phyloP scores from a whole-genome alignment of 2,113 vertebrate genomes.

The Electrona antarctica region DNA sequence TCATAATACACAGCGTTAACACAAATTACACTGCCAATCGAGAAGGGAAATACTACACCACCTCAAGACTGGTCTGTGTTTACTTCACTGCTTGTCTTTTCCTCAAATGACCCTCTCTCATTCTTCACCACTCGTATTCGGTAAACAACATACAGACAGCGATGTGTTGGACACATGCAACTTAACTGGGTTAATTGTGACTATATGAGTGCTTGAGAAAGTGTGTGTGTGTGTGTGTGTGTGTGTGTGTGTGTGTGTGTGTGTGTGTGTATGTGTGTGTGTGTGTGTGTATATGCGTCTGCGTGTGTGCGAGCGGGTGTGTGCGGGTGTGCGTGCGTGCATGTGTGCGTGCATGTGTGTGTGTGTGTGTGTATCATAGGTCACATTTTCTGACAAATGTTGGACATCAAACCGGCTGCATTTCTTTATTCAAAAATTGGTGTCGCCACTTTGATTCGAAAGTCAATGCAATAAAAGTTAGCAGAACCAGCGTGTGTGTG shows the following conservation, averaged over 20 bases:
- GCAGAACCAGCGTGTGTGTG: no score
- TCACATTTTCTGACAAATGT: no score
- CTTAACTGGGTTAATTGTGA: no score
- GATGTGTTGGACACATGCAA: no score
- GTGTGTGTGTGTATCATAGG: not conserved
- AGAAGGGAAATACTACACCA: not conserved
- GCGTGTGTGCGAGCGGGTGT: not conserved
- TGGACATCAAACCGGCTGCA: no score
- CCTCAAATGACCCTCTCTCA: not conserved
- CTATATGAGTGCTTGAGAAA: no score
- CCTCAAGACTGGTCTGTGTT: no score
- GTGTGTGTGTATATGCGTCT: not conserved
- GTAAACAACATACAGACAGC: no score
- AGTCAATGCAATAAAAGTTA: no score
- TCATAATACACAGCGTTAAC: not conserved
- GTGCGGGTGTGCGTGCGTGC: not conserved
- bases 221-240: not conserved
- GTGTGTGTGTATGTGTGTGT: not conserved
- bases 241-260: not conserved
- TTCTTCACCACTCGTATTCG: not conserved
- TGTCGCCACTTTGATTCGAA: no score
- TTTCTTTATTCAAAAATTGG: no score
- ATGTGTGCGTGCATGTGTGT: not conserved
- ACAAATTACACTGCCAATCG: not conserved
- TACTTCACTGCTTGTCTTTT: not conserved